A percentile compares a stretch with the other conserved stretches of the same genome.
Conservation (phyloP, 1,140 invertebrate genomes). For the Drosophila malerkotliana region DNA sequence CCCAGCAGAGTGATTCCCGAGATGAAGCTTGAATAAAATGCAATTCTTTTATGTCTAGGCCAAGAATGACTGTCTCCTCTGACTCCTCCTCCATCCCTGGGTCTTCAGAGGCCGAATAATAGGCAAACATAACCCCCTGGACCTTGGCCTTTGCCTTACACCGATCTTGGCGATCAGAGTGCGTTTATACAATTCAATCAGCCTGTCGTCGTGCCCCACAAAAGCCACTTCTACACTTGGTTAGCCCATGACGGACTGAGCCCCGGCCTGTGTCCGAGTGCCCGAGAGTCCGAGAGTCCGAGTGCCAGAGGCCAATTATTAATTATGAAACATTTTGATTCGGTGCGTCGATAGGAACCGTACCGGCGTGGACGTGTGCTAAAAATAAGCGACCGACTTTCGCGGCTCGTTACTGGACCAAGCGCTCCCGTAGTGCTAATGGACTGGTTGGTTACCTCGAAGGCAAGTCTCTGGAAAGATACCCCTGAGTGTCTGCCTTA, state of each 20-base stretch:
- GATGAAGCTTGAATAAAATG: constrained; percentile 85
- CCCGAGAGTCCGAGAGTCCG: not conserved
- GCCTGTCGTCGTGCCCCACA: constrained; percentile 35
- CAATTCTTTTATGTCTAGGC: too few relatives aligned
- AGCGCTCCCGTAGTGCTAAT: constrained; percentile 3
- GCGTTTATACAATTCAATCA: constrained; percentile 79
- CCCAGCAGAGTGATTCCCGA: constrained; percentile 88
- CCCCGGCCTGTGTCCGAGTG: not conserved
- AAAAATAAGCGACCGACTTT: constrained; percentile 42
- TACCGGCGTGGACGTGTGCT: constrained; percentile 23
- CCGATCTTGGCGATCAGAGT: constrained; percentile 61
- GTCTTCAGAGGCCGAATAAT: too few relatives aligned
- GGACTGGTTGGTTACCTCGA: not conserved
- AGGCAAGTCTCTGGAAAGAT: not conserved
- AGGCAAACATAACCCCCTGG: not conserved
- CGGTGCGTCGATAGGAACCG: constrained; percentile 60
- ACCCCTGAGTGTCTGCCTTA: not conserved
- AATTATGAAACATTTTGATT: constrained; percentile 68
- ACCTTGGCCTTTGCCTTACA: constrained; percentile 52
- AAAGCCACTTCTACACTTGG: not conserved
- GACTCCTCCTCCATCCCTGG: too few relatives aligned
- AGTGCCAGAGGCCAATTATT: constrained; percentile 39
- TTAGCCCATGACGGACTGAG: not conserved
- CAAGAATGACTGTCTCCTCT: too few relatives aligned
- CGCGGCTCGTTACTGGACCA: constrained; percentile 56